Evolutionary conservation across 2,888 invertebrate genomes (phyloP).

Genomic region (Reticulitermes lucifugus): DNA sequence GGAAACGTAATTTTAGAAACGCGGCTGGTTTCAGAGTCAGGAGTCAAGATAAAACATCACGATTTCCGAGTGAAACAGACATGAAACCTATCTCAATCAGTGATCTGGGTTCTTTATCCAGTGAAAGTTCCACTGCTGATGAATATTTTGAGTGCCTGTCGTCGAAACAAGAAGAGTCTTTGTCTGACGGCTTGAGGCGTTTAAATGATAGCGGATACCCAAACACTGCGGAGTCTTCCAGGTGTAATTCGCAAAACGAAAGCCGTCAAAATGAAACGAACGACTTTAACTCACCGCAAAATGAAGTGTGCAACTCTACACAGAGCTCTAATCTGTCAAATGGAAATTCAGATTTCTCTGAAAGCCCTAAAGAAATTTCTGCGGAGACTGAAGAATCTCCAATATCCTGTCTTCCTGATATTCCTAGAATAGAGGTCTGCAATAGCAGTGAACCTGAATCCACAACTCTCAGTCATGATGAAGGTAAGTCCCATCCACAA

Average conservation of each 20-base stretch:
- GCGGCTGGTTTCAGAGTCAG: constrained; percentile 24
- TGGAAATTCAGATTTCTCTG: background rate
- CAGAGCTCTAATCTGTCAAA: background rate
- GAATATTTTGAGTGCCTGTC: constrained; percentile 17
- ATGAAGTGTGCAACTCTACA: background rate
- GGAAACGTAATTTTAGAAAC: constrained; percentile 17
- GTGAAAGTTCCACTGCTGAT: background rate
- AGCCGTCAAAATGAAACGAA: background rate
- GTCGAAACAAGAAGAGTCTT: background rate
- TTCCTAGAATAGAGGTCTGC: too few relatives aligned
- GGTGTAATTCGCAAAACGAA: constrained; percentile 35
- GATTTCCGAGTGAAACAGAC: background rate
- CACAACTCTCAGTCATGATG: too few relatives aligned
- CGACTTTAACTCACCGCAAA: background rate
- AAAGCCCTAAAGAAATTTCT: background rate
- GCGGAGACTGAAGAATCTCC: background rate
- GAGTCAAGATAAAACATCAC: background rate
- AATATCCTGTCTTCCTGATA: background rate
- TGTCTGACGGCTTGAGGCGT: background rate
- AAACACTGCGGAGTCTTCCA: constrained; percentile 27
- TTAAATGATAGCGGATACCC: constrained; percentile 27
- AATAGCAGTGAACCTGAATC: too few relatives aligned
- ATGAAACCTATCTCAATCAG: background rate
- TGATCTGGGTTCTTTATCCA: background rate
- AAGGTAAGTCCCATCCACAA: too few relatives aligned